Percentiles rank a stretch among this genome's conserved stretches.
phyloP scores from a whole-genome alignment of 2,113 vertebrate species.

The Psilopsiagon aurifrons region DNA sequence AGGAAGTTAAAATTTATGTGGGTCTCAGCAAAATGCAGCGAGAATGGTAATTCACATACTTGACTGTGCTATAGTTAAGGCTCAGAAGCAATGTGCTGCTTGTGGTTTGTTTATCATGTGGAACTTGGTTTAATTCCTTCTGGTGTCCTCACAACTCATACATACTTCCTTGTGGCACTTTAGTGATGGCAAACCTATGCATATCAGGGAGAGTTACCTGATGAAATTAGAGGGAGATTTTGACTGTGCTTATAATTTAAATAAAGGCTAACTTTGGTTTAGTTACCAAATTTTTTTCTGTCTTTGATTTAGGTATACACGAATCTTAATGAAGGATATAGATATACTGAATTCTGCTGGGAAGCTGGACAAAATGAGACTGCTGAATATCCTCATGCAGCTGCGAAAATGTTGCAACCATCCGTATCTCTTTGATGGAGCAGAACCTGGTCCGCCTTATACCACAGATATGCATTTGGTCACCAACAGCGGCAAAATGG shows the following conservation, averaged over 20 bases:
- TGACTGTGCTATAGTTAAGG: not conserved
- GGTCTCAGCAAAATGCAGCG: slow-evolving; percentile 99
- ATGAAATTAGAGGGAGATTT: not conserved
- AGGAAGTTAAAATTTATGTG: slow-evolving; percentile 97
- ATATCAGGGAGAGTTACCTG: not conserved
- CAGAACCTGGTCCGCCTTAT: slow-evolving; percentile 95
- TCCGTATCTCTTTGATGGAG: slow-evolving; percentile 95
- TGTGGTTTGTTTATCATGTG: not conserved
- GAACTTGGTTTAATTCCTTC: not conserved
- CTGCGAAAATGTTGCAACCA: slow-evolving; percentile 98
- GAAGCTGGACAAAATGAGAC: slow-evolving; percentile 97
- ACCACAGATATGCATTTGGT: slow-evolving; percentile 96
- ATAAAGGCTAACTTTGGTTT: not conserved
- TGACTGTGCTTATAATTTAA: not conserved
- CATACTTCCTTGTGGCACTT: not conserved
- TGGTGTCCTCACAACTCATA: fast-evolving
- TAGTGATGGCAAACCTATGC: not conserved
- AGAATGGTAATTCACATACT: slow-evolving; percentile 85
- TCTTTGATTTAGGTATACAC: slow-evolving; percentile 86
- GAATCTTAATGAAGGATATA: slow-evolving; percentile 98
- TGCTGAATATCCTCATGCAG: slow-evolving; percentile 97
- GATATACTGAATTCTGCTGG: slow-evolving; percentile 96
- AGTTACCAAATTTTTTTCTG: not conserved
- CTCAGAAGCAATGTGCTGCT: not conserved
- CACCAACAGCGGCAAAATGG: slow-evolving; percentile 98